phyloP scores from a whole-genome alignment of 2,113 vertebrate species.

The Rhinichthys klamathensis region DNA sequence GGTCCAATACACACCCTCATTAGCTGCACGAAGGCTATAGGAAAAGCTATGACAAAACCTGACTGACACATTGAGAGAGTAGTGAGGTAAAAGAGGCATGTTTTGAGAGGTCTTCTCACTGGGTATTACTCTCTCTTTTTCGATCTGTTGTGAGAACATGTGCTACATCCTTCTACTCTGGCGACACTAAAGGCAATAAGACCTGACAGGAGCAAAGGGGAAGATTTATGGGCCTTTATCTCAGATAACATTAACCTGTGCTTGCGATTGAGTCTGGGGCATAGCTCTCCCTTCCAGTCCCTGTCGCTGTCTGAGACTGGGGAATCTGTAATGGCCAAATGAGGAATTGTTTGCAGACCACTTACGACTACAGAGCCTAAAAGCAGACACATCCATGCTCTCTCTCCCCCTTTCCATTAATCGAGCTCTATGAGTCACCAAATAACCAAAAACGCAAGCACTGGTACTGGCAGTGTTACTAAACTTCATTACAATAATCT shows the following conservation, averaged over 20 bases:
- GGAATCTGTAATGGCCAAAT: conserved; percentile 48
- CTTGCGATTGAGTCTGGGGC: conserved; percentile 49
- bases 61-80: conserved; percentile 19
- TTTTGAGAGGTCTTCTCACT: conserved; percentile 56
- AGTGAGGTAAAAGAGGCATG: conserved; percentile 32
- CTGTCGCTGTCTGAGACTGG: conserved; percentile 27
- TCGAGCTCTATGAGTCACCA: background rate
- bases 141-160: conserved; percentile 60
- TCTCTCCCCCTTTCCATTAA: background rate
- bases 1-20: conserved; percentile 37
- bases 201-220: conserved; percentile 65
- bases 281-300: conserved; percentile 50
- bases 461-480: conserved; percentile 6
- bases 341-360: conserved; percentile 45
- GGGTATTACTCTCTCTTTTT: conserved; percentile 64
- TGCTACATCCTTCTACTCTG: conserved; percentile 59
- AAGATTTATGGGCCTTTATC: conserved; percentile 67
- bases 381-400: conserved; percentile 9
- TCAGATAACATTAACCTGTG: conserved; percentile 65
- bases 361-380: conserved; percentile 3
- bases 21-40: conserved; percentile 13
- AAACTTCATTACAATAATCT: conserved; percentile 38
- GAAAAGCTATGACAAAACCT: conserved; percentile 36
- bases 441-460: conserved; percentile 21
- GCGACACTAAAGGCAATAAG: conserved; percentile 68